phyloP scores from a whole-genome alignment of 2,888 invertebrate genomes.

The Baronia brevicornis region DNA sequence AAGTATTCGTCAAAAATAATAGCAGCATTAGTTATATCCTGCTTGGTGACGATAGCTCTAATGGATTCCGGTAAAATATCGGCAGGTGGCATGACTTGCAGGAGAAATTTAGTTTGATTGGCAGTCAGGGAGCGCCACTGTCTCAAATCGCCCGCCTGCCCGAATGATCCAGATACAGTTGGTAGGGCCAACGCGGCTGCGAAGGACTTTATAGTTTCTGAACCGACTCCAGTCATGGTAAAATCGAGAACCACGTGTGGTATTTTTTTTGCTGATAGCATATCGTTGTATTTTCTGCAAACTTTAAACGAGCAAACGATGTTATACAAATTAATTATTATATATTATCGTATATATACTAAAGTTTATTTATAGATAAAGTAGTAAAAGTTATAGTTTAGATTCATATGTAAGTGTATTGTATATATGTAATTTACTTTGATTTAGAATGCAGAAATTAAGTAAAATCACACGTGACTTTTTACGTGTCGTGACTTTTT shows the following conservation, averaged over 20 bases:
- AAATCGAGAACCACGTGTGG: constrained; percentile 89
- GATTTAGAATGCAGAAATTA: no score
- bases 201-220: constrained; percentile 90
- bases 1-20: constrained; percentile 93
- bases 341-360: no score
- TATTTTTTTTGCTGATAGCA: constrained; percentile 77
- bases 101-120: constrained; percentile 82
- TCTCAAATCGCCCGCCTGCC: constrained; percentile 87
- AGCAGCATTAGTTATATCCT: constrained; percentile 94
- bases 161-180: constrained; percentile 89
- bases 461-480: no score
- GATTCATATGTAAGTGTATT: no score
- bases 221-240: constrained; percentile 86
- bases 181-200: constrained; percentile 86
- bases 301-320: no score
- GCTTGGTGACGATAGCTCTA: constrained; percentile 84
- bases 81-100: constrained; percentile 90
- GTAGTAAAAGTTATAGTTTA: no score
- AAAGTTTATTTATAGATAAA: no score
- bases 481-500: no score
- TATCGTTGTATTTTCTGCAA: constrained; percentile 82
- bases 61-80: constrained; percentile 90
- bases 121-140: constrained; percentile 86
- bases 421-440: no score
- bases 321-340: no score